Conservation (phyloP, 2,113 vertebrate species). For the Excalfactoria chinensis region DNA sequence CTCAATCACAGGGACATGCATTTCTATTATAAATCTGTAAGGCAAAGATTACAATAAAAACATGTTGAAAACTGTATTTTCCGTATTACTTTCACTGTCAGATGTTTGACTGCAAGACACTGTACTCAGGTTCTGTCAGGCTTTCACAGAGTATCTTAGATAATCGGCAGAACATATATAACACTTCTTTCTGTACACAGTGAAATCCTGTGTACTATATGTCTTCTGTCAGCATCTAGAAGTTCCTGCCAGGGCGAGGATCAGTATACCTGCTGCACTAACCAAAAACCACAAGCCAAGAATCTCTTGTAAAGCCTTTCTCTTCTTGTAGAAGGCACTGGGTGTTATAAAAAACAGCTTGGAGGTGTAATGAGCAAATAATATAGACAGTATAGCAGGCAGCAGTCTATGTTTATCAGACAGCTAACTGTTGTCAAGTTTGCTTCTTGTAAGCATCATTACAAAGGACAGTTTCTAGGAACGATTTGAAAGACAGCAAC, state of each 20-base stretch:
- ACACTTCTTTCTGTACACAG: not conserved
- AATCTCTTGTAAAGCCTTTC: not conserved
- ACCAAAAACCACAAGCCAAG: not conserved
- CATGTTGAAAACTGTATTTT: not conserved
- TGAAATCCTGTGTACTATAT: rapidly evolving
- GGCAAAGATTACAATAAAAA: not conserved
- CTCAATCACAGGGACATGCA: not conserved
- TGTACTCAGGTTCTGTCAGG: not conserved
- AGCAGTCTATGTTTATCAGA: not conserved
- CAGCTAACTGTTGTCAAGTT: not conserved
- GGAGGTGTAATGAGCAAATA: not conserved
- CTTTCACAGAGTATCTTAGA: not conserved
- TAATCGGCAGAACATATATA: not conserved
- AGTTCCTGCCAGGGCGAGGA: not conserved
- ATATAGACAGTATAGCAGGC: not conserved
- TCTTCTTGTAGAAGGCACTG: not conserved
- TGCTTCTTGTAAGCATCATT: not conserved
- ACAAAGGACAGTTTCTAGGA: not conserved
- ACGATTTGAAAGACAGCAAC: not conserved
- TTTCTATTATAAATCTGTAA: not conserved
- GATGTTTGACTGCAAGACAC: not conserved
- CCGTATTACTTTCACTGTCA: not conserved
- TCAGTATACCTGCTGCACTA: not conserved
- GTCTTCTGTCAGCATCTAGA: not conserved
- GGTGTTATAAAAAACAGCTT: not conserved